These are phyloP conservation scores for Brienomyrus brachyistius DNA, from an alignment of 2,113 vertebrate genomes.

Conservation along the genomic window DNA sequence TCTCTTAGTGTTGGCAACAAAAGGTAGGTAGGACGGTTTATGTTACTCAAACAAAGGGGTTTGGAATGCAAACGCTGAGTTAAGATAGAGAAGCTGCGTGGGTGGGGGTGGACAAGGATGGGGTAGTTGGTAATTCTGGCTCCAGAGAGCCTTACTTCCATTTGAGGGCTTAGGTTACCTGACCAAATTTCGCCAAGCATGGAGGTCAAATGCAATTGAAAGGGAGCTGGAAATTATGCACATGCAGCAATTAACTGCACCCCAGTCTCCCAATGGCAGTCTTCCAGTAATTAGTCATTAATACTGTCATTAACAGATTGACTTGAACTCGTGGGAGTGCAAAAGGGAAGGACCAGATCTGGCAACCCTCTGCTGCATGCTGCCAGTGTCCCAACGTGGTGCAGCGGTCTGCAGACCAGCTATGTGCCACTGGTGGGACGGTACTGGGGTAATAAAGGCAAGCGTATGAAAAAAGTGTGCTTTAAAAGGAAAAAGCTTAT, in stretches of 20 bases:
- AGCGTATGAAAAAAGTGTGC: not conserved
- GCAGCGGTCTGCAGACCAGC: not conserved
- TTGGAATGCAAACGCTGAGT: conserved; percentile 19
- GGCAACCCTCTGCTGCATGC: not conserved
- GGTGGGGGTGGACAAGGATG: not conserved
- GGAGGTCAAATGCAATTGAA: not conserved
- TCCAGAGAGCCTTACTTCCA: not conserved
- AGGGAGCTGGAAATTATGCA: not conserved
- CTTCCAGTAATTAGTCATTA: not conserved
- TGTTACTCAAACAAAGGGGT: conserved; percentile 22
- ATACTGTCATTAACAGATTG: not conserved
- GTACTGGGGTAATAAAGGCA: not conserved
- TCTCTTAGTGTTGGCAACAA: not conserved
- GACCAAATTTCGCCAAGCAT: not conserved
- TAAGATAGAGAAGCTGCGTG: not conserved
- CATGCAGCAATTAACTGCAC: not conserved
- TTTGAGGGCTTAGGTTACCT: not conserved
- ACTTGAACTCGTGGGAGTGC: not conserved
- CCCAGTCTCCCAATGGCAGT: not conserved
- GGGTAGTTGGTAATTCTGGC: not conserved
- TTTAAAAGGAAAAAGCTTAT: not conserved
- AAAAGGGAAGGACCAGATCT: not conserved
- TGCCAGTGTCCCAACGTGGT: not conserved
- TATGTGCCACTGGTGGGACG: not conserved
- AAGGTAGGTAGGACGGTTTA: conserved; percentile 9